Evolutionary conservation across 2,888 invertebrate genomes (phyloP).

Genomic region (Watsonalla binaria): DNA sequence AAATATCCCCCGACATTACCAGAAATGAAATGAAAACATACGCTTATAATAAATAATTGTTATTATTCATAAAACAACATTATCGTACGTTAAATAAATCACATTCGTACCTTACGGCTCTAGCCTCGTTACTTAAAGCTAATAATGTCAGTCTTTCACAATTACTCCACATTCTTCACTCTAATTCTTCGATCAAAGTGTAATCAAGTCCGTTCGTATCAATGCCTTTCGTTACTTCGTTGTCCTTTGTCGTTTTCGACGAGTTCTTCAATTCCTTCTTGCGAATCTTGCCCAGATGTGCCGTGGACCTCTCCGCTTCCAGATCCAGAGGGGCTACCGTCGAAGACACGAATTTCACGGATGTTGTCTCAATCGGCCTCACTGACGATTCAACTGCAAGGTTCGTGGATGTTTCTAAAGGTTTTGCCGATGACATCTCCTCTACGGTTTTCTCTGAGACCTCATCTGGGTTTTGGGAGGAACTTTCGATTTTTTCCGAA

Average conservation of each 20-base stretch:
- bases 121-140: conserved; percentile 25
- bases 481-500: conserved; percentile 11
- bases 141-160: conserved; percentile 55
- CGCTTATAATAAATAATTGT: conserved; percentile 56
- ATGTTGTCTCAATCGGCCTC: background rate
- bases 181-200: conserved; percentile 42
- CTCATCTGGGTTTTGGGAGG: conserved; percentile 27
- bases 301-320: conserved; percentile 54
- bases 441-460: conserved; percentile 6
- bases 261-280: conserved; percentile 67
- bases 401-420: background rate
- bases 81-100: conserved; percentile 27
- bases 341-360: background rate
- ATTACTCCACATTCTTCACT: conserved; percentile 33
- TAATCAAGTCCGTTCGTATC: conserved; percentile 61
- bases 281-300: conserved; percentile 65
- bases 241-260: conserved; percentile 57
- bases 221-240: conserved; percentile 61
- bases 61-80: conserved; percentile 54
- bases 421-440: conserved; percentile 16
- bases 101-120: conserved; percentile 8
- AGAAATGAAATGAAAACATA: conserved; percentile 33
- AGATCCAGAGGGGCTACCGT: conserved; percentile 37
- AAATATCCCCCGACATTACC: conserved; percentile 28
- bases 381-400: conserved; percentile 14